These are phyloP conservation scores for Ormyrus labotus DNA, from an alignment of 2,888 invertebrate species.

Conservation along the genomic window DNA sequence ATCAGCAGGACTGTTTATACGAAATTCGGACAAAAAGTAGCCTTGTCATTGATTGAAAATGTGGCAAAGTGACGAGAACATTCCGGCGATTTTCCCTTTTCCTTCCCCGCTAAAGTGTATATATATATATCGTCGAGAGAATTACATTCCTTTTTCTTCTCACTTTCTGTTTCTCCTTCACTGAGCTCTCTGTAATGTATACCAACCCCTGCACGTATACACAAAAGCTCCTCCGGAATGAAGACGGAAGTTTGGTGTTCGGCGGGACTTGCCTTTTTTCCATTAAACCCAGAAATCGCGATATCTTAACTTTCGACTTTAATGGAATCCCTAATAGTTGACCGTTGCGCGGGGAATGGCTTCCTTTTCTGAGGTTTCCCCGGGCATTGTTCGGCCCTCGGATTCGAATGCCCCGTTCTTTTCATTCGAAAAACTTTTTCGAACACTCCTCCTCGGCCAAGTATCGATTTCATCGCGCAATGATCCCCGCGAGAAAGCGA, in stretches of 20 bases:
- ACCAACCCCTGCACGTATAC: background rate
- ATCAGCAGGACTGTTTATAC: no score
- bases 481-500: conserved; percentile 10
- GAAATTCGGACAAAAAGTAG: no score
- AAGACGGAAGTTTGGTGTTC: conserved; percentile 12
- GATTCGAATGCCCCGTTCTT: conserved; percentile 26
- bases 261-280: conserved; percentile 41
- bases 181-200: no score
- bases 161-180: no score
- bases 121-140: no score
- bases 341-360: conserved; percentile 30
- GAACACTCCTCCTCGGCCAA: conserved; percentile 10
- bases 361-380: conserved; percentile 17
- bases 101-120: no score
- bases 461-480: conserved; percentile 42
- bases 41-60: no score
- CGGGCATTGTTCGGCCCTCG: conserved; percentile 27
- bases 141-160: no score
- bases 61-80: no score
- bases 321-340: conserved; percentile 59
- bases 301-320: conserved; percentile 59
- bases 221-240: background rate
- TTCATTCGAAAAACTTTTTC: conserved; percentile 30
- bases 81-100: no score
- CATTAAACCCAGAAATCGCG: conserved; percentile 39